Conservation (phyloP, 2,888 invertebrate species). For the Lasioglossum zephyrum region DNA sequence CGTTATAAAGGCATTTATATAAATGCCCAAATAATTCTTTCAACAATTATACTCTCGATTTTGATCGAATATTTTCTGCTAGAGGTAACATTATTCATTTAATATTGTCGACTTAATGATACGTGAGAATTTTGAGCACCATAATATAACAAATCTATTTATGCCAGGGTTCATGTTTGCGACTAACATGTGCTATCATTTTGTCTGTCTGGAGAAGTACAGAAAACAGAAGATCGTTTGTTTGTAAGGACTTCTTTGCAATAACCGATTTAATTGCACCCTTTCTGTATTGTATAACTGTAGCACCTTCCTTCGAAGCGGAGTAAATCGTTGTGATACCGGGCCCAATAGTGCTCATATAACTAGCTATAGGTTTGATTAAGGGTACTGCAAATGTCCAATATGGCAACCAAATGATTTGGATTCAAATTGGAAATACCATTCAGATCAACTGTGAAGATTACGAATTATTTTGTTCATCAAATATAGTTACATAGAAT, state of each 20-base stretch:
- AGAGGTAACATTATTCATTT: background rate
- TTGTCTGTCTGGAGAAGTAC: background rate
- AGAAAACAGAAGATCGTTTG: background rate
- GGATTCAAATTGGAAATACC: background rate
- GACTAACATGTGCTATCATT: background rate
- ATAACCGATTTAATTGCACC: background rate
- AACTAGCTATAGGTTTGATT: background rate
- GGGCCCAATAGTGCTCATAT: background rate
- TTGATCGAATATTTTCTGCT: background rate
- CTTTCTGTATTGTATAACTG: background rate
- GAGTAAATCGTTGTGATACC: background rate
- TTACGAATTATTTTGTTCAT: background rate
- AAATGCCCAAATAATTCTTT: background rate
- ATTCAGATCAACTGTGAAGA: background rate
- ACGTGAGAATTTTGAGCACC: background rate
- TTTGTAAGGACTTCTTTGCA: background rate
- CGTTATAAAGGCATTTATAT: too few species aligned
- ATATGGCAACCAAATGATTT: background rate
- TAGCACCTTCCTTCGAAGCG: background rate
- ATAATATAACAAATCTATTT: slow-evolving; percentile 1
- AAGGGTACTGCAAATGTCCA: background rate
- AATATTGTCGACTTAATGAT: background rate
- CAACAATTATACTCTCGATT: slow-evolving; percentile 5
- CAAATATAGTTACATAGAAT: background rate
- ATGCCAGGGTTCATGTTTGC: background rate